Evolutionary conservation across 2,888 invertebrate genomes (phyloP), one percentile per base, ranked within the genome.

Genomic region (Drosophila phalerata): DNA sequence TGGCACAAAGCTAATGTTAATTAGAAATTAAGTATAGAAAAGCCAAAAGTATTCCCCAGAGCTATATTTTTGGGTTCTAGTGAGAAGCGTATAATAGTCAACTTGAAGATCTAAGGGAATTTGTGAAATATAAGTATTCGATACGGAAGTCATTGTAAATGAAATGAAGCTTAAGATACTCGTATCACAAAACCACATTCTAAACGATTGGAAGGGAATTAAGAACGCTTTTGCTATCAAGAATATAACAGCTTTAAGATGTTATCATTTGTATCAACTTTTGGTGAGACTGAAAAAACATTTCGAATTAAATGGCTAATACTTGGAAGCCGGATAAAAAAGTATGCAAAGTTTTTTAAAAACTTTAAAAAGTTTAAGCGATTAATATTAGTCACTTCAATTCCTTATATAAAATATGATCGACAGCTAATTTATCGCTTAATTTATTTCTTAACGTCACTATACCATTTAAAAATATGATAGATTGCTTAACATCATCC

Each of bases 11-110:
- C 63, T 76, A 53, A 76, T 69, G 77, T 69, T 88, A 83, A 83
- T 83, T 82, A 85, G 69, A 82, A 79, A 68, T 70, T 71, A 82
- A 76, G 70, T 64, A 51, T 47, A 30, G 30, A 49, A 45, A 47
- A 57, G n/a, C 56, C 25, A 37, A 22, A 71, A 58, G 22, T 58
- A 67, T 60, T 55, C 60, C 63, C 37, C 40, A 15, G 43, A 40
- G 45, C 22, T 34, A 47, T 28, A 53, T 37, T 47, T 45, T 45
- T 30, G 30, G 30, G 15, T 10, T 32, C 47, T 28, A 30, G 40
- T n/a, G 5, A 37, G 28, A 52, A 32, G 19, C 57, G 34, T 40
- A 45, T 15, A 52, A 22, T 37, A 49, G 40, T 48, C 34, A 34
- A n/a, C 17, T 34, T 37, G 30, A n/a, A 43, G 37, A 42, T 19